Evolutionary conservation across 2,797 vertebrate species (phyloP), one percentile per base, ranked within the genome.

Genomic region (Limnodromus scolopaceus): DNA sequence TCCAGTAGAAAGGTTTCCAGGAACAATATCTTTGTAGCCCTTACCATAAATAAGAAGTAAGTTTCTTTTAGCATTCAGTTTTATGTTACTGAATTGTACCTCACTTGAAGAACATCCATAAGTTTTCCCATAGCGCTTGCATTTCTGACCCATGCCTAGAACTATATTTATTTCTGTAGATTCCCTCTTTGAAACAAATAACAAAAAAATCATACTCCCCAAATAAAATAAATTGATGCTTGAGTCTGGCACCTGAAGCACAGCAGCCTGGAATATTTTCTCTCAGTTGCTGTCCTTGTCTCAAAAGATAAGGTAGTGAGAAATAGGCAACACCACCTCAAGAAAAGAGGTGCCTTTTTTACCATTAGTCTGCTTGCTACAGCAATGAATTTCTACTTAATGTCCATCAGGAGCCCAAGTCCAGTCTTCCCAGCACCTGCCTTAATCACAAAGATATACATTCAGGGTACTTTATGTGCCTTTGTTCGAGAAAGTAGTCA

Each of bases 361-460:
- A 25, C 27, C 24, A 9, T 87, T 16, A 65, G 3, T 13, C 1
- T 9, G 10, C 36, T 27, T 86, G 25, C n/a, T 43, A 16, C 18
- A 63, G 13, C 22, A 51, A 11, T 54, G 34, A 34, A 24, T 4
- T 76, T 69, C 41, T 57, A 3, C 36, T 20, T 41, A 61, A 28
- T 13, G 2, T 16, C 25, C 9, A 36, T 9, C 38, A 36, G 46
- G 10, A 85, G 15, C 11, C 14, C 72, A 90, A 27, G 5, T 38
- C 5, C 5, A 11, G 0, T 6, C 14, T 63, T 87, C 18, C 32
- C 41, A 57, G 18, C 16, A 32, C 32, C 51, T 54, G n/a, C 28
- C 30, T 66, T 80, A 49, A 9, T 25, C 14, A 36, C 27, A 23
- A 22, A 77, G 4, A 12, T 23, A 2, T 18, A 6, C 0, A 0